phyloP scores from a whole-genome alignment of 2,797 vertebrate genomes.

The Limnodromus scolopaceus region DNA sequence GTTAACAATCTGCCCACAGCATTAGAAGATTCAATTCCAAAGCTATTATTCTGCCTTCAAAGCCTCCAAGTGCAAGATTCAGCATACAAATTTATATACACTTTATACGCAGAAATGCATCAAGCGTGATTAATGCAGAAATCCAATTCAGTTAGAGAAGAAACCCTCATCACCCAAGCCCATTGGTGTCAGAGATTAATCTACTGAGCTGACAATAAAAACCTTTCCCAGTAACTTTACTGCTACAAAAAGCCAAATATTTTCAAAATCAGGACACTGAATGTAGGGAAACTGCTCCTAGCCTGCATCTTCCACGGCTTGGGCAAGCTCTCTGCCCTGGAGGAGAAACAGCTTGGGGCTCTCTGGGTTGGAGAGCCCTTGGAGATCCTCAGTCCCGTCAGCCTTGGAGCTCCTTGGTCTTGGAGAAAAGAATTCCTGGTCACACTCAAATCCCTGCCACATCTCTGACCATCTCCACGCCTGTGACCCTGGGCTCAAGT shows the following conservation, averaged over 20 bases:
- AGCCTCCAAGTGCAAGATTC: constrained; percentile 39
- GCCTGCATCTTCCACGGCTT: not conserved
- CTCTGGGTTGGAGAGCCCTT: not conserved
- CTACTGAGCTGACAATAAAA: constrained; percentile 43
- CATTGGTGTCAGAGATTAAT: constrained; percentile 44
- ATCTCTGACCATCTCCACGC: not conserved
- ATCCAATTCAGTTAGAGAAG: constrained; percentile 45
- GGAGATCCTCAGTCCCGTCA: not conserved
- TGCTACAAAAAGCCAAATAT: not conserved
- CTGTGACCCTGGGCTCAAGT: not conserved
- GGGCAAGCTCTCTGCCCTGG: not conserved
- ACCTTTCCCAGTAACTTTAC: not conserved
- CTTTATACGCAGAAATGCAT: constrained; percentile 33
- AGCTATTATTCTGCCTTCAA: constrained; percentile 68
- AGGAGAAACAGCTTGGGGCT: not conserved
- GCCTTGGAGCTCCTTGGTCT: not conserved
- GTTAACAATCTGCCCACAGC: constrained; percentile 69
- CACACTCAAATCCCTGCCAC: not conserved
- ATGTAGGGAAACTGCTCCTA: not conserved
- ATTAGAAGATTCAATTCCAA: constrained; percentile 71
- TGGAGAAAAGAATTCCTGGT: not conserved
- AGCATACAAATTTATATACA: constrained; percentile 62
- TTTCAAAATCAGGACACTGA: not conserved
- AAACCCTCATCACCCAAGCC: constrained; percentile 16
- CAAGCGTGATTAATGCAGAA: constrained; percentile 43